phyloP scores from a whole-genome alignment of 1,140 invertebrate genomes.

The Bombus affinis region DNA sequence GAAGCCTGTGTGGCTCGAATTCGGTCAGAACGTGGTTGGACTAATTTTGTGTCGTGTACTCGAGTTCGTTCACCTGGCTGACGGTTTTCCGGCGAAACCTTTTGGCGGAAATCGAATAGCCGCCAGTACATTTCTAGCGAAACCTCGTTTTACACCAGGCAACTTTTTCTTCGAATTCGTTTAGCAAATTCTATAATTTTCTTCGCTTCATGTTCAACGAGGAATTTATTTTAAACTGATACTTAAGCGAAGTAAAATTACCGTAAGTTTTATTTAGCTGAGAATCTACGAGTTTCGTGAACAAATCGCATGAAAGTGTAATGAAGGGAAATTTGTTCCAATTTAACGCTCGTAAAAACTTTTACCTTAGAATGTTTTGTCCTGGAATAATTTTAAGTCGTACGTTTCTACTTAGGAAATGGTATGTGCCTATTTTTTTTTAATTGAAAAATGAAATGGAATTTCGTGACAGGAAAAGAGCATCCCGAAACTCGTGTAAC shows the following conservation, averaged over 20 bases:
- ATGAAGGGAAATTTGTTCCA: background rate
- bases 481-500: background rate
- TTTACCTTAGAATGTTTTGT: background rate
- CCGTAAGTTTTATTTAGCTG: background rate
- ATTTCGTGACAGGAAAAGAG: background rate
- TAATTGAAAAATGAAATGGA: background rate
- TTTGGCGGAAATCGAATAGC: constrained; percentile 28
- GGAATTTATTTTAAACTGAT: background rate
- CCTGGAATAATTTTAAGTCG: background rate
- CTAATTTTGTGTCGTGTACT: constrained; percentile 76
- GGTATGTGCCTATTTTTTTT: background rate
- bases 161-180: background rate
- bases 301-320: too few species aligned
- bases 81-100: constrained; percentile 50
- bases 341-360: background rate
- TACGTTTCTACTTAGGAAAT: background rate
- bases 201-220: background rate
- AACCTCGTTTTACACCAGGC: background rate
- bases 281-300: background rate
- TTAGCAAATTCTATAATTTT: background rate
- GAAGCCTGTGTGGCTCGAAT: constrained; percentile 60
- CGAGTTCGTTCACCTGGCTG: constrained; percentile 74
- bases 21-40: constrained; percentile 71
- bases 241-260: background rate
- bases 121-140: background rate